Evolutionary conservation across 2,797 vertebrate genomes (phyloP).

Genomic region (Chlorospingus semifuscus): DNA sequence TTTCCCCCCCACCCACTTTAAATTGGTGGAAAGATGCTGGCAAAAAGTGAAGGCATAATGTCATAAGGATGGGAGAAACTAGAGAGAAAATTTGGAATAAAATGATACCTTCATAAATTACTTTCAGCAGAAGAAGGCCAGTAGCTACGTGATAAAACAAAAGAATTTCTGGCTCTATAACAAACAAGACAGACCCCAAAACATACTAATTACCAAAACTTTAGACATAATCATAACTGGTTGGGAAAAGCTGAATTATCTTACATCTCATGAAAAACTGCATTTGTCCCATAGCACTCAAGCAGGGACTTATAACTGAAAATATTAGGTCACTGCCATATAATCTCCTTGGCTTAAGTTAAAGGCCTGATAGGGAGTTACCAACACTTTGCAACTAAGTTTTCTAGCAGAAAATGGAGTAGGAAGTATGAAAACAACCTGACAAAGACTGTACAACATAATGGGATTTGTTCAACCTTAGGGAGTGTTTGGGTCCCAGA

Average conservation of each 20-base stretch:
- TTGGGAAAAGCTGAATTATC: conserved; percentile 34
- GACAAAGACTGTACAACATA: not conserved
- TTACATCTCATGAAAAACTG: conserved; percentile 33
- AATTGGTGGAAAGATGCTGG: conserved; percentile 28
- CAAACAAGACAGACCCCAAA: conserved; percentile 43
- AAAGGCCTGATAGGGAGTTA: not conserved
- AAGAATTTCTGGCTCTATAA: conserved; percentile 33
- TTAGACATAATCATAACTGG: conserved; percentile 52
- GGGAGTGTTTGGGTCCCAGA: not conserved
- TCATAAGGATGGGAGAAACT: not conserved
- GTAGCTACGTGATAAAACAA: conserved; percentile 43
- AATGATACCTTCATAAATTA: conserved; percentile 36
- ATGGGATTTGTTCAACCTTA: not conserved
- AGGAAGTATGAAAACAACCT: not conserved
- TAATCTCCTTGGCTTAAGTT: not conserved
- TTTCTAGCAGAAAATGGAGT: not conserved
- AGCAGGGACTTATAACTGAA: not conserved
- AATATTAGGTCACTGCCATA: not conserved
- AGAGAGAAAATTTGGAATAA: conserved; percentile 50
- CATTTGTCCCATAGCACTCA: conserved; percentile 26
- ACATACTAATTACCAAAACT: conserved; percentile 32
- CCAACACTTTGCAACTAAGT: not conserved
- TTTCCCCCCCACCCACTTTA: rapidly evolving
- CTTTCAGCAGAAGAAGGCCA: conserved; percentile 40
- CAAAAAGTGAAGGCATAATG: conserved; percentile 10